Conservation (phyloP, 2,113 vertebrate genomes). For the Okapia johnstoni region DNA sequence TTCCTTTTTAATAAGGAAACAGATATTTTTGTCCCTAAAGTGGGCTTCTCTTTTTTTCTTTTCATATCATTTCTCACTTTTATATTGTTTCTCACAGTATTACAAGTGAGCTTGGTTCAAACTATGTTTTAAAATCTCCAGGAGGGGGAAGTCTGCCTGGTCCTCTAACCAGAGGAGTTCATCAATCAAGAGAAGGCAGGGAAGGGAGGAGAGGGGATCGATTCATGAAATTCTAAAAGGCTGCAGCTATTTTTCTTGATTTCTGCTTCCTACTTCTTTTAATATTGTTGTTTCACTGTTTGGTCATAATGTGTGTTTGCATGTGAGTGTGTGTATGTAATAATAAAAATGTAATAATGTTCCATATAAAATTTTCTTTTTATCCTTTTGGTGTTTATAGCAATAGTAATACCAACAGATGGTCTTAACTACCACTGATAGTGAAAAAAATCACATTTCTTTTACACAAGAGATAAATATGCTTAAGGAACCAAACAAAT, state of each 20-base stretch:
- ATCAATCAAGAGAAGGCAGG: background rate
- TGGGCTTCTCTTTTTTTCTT: background rate
- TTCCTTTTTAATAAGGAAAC: background rate
- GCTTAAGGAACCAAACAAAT: background rate
- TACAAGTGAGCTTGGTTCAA: background rate
- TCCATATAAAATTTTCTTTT: slow-evolving; percentile 24
- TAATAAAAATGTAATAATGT: slow-evolving; percentile 27
- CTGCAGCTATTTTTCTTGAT: background rate
- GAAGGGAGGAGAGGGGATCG: background rate
- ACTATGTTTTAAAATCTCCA: background rate
- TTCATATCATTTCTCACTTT: slow-evolving; percentile 2
- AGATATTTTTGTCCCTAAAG: background rate
- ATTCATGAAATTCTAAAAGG: background rate
- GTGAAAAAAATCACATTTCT: slow-evolving; percentile 9
- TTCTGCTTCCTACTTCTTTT: background rate
- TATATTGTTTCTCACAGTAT: background rate
- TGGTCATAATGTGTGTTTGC: background rate
- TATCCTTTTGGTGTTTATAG: slow-evolving; percentile 3
- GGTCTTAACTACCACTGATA: background rate
- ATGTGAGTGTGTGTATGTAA: background rate
- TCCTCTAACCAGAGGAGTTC: background rate
- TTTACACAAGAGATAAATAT: background rate
- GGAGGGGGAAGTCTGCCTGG: background rate
- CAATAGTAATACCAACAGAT: background rate
- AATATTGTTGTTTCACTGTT: background rate